phyloP scores from a whole-genome alignment of 2,888 invertebrate genomes.

The Lamellibrachia satsuma region DNA sequence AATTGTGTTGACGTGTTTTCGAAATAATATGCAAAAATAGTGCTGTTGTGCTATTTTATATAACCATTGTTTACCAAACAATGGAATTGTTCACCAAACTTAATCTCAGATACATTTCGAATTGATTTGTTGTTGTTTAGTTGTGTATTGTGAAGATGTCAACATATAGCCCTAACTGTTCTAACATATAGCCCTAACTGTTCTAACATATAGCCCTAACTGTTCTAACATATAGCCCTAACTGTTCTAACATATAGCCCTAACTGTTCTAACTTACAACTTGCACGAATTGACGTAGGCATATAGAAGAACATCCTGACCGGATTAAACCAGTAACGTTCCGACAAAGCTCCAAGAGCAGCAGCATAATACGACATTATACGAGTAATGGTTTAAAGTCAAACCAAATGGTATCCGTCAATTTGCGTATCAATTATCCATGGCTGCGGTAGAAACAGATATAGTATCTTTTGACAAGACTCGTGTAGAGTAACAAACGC shows the following conservation, averaged over 20 bases:
- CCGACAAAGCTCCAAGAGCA: no score
- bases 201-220: no score
- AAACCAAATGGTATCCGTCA: no score
- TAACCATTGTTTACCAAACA: not conserved
- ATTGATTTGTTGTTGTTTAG: no score
- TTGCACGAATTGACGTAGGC: not conserved
- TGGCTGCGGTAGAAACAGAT: not conserved
- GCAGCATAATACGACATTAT: no score
- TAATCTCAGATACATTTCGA: no score
- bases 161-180: no score
- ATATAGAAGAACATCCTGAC: not conserved
- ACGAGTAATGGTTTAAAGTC: no score
- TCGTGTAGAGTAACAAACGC: not conserved
- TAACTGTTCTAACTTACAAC: not conserved
- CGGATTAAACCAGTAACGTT: not conserved
- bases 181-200: no score
- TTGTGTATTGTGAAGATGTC: no score
- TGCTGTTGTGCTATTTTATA: not conserved
- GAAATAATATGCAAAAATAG: not conserved
- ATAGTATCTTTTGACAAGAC: not conserved
- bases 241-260: no score
- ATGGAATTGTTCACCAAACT: not conserved
- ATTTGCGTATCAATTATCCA: not conserved
- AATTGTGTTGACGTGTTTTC: not conserved
- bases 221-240: no score